Conservation (phyloP, 2,797 vertebrate genomes). For the Triplophysa yarkandensis region DNA sequence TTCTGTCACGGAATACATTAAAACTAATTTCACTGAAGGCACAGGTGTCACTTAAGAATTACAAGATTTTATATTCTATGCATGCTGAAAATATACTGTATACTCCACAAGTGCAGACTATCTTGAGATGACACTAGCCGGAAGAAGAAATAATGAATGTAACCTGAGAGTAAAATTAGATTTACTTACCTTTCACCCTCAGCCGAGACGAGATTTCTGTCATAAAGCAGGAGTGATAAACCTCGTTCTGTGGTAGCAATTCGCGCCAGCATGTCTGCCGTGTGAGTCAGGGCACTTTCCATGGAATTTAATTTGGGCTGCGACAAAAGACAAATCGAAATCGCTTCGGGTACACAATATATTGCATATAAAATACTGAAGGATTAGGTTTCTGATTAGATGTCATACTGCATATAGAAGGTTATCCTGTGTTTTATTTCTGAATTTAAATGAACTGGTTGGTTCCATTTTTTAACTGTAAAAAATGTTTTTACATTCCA, state of each 20-base stretch:
- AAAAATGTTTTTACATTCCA: not conserved
- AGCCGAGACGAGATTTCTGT: constrained; percentile 73
- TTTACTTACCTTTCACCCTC: constrained; percentile 77
- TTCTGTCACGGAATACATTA: constrained; percentile 9
- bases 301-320: constrained; percentile 79
- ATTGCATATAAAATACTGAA: constrained; percentile 35
- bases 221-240: constrained; percentile 85
- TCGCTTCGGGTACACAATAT: constrained; percentile 36
- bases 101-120: constrained; percentile 2
- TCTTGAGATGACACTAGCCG: constrained; percentile 1
- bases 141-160: constrained; percentile 32
- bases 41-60: constrained; percentile 7
- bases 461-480: constrained; percentile 4
- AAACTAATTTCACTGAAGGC: constrained; percentile 24
- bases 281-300: constrained; percentile 79
- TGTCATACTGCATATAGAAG: constrained; percentile 28
- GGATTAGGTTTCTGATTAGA: constrained; percentile 30
- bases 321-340: constrained; percentile 52
- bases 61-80: constrained; percentile 4
- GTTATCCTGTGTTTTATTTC: constrained; percentile 20
- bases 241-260: constrained; percentile 87
- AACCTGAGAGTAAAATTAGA: constrained; percentile 43
- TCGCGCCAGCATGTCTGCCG: constrained; percentile 87
- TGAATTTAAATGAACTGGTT: constrained; percentile 28
- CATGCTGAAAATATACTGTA: constrained; percentile 27